Percentiles rank a stretch among this genome's conserved stretches.
Conservation (phyloP, 2,888 invertebrate genomes). For the Thymelicus lineola region DNA sequence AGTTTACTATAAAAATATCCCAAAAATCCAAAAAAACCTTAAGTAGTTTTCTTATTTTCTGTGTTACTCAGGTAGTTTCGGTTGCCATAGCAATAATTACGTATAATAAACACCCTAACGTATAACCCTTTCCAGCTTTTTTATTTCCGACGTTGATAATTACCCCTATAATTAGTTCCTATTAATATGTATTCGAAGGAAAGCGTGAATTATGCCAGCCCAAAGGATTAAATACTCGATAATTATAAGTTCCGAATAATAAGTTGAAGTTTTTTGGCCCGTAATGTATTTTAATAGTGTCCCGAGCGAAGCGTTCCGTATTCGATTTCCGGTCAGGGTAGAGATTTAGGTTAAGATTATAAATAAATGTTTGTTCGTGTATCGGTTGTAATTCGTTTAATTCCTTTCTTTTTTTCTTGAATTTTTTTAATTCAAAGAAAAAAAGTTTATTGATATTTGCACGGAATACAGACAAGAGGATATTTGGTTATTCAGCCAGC, state of each 20-base stretch:
- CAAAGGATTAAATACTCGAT: constrained; percentile 33
- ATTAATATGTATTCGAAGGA: constrained; percentile 33
- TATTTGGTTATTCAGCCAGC: no score
- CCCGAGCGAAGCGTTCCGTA: neutral
- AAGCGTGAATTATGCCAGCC: constrained; percentile 17
- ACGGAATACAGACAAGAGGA: no score
- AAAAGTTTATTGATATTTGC: no score
- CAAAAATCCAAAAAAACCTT: no score
- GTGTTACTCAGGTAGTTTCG: neutral
- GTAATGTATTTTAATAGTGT: neutral
- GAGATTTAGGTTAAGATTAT: neutral
- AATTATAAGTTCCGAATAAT: constrained; percentile 16
- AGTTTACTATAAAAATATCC: no score
- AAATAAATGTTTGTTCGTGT: no score
- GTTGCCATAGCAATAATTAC: constrained; percentile 26
- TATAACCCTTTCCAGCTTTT: constrained; percentile 31
- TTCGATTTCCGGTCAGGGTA: neutral
- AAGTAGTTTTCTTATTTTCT: neutral
- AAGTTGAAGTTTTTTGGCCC: neutral
- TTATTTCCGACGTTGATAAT: constrained; percentile 30
- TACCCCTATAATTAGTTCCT: constrained; percentile 33
- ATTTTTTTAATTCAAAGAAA: no score
- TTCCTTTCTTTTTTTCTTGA: no score
- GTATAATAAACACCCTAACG: constrained; percentile 30
- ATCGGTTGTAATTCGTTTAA: no score